Evolutionary conservation across 2,888 invertebrate genomes (phyloP).

Genomic region (Syrphus vitripennis): DNA sequence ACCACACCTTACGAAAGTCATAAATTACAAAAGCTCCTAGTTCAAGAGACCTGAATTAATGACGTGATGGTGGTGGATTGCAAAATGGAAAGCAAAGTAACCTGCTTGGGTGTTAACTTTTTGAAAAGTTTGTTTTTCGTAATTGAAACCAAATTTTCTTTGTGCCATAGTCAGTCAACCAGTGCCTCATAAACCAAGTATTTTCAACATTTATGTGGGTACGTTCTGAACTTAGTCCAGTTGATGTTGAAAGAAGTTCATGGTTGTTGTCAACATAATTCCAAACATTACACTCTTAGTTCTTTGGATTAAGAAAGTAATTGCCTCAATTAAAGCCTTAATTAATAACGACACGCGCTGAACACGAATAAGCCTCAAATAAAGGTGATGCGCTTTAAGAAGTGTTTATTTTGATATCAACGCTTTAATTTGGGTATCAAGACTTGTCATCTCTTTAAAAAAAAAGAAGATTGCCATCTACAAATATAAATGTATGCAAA

Average conservation of each 20-base stretch:
- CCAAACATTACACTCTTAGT: neutral
- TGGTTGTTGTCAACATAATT: slow-evolving; percentile 11
- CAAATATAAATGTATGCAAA: no score
- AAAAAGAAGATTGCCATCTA: neutral
- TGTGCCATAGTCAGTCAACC: neutral
- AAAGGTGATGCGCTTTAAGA: neutral
- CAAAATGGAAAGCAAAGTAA: neutral
- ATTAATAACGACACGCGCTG: neutral
- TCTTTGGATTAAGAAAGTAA: neutral
- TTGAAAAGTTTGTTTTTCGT: slow-evolving; percentile 46
- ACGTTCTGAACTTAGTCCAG: neutral
- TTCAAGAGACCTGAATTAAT: slow-evolving; percentile 49
- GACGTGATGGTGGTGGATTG: slow-evolving; percentile 14
- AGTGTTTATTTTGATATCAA: neutral
- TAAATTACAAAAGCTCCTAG: slow-evolving; percentile 57
- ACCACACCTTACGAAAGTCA: slow-evolving; percentile 54
- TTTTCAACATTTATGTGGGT: neutral
- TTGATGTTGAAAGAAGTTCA: neutral
- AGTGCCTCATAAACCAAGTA: slow-evolving; percentile 1
- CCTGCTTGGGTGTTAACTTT: slow-evolving; percentile 17
- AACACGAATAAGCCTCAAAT: neutral
- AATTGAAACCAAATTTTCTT: slow-evolving; percentile 27
- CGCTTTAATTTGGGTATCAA: neutral
- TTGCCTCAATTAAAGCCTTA: slow-evolving; percentile 6
- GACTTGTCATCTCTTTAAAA: neutral